Evolutionary conservation across 2,888 invertebrate species (phyloP), one percentile per base, ranked within the genome.

Genomic region (Lycaena phlaeas): DNA sequence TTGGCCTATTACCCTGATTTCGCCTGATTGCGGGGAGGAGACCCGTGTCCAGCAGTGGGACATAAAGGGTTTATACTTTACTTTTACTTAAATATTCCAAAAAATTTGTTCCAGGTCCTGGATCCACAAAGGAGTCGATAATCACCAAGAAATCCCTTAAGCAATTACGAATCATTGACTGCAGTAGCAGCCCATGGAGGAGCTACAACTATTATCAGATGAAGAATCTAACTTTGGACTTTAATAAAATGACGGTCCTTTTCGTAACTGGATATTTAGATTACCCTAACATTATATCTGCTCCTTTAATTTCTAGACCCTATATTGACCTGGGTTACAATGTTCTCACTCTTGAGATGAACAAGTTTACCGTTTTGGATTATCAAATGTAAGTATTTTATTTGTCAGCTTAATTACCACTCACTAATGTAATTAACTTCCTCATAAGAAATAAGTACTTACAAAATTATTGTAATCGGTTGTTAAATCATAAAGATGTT

Each of bases 231-330:
- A 58, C 60, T 1, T 39, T 78, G 2, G 55, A 59, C 40, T 57
- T 59, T 25, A 57, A 40, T 1, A 72, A 57, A 42, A 67, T 58
- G 38, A 77, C 74, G 0, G 2, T 69, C 4, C 2, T 81, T 22
- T 79, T 65, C 27, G 60, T 69, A 0, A 68, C 68, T 0, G 79
- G 78, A 0, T 81, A 54, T 36, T 18, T 73, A 48, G 78, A 78
- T 18, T 68, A 61, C 7, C 65, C 72, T 0, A 52, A 34, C 4
- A 62, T 60, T 28, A 51, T 60, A 0, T 44, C 63, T 0, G 67
- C 64, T 0, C 36, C 42, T 1, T 37, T 50, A 0, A 30, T 64
- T 1, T 67, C 59, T 1, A 37, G 43, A 0, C 27, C 47, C 0
- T 81, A 77, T 38, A 64, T 52, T 29, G 56, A 54, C 2, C 18